These are phyloP conservation scores for Cephalopterus ornatus DNA, from an alignment of 2,113 vertebrate genomes.

Conservation along the genomic window DNA sequence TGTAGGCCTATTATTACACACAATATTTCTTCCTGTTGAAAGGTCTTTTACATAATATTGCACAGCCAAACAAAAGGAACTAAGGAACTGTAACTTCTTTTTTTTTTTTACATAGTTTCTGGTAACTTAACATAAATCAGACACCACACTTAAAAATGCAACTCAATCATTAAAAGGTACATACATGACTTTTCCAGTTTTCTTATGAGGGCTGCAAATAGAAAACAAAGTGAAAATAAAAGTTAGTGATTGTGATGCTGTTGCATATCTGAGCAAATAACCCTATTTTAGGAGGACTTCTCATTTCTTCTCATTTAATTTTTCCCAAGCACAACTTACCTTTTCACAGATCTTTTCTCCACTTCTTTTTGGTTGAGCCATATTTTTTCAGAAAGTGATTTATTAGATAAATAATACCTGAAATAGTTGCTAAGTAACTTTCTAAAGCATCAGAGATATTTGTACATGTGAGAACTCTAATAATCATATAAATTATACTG, in stretches of 20 bases:
- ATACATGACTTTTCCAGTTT: conserved; percentile 71
- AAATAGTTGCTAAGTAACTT: conserved; percentile 52
- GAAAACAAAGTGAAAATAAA: conserved; percentile 24
- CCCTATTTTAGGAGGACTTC: background rate
- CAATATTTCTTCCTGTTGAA: background rate
- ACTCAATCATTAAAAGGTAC: conserved; percentile 17
- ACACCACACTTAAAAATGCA: background rate
- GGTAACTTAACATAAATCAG: background rate
- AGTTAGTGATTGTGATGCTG: background rate
- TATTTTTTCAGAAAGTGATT: conserved; percentile 78
- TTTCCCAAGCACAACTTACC: conserved; percentile 68
- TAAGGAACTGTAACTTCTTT: background rate
- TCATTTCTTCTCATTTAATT: background rate
- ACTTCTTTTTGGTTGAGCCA: conserved; percentile 78
- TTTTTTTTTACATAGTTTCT: background rate
- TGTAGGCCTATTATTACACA: background rate
- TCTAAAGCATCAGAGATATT: background rate
- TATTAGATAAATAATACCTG: conserved; percentile 79
- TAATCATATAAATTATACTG: background rate
- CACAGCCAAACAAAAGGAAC: background rate
- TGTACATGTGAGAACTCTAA: background rate
- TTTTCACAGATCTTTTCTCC: conserved; percentile 79
- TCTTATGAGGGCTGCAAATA: conserved; percentile 74
- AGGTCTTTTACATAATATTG: background rate
- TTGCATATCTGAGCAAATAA: background rate